These are phyloP conservation scores for Sisyra terminalis DNA, from an alignment of 2,888 invertebrate genomes.

Conservation along the genomic window DNA sequence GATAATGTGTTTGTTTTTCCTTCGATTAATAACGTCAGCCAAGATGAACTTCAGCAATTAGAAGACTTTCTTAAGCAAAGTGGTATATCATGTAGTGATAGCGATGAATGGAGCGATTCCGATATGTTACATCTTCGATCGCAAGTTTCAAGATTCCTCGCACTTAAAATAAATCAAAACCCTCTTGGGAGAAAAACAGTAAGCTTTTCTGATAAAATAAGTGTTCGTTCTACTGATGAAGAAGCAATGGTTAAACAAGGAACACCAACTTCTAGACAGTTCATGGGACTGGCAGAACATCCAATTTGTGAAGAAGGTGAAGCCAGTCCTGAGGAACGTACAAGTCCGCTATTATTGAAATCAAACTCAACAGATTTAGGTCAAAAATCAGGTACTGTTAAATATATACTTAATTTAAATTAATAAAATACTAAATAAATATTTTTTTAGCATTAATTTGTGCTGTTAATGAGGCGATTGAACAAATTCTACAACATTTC, in stretches of 20 bases:
- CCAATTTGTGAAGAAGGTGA: conserved; percentile 49
- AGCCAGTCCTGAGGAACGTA: conserved; percentile 39
- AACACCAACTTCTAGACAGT: conserved; percentile 44
- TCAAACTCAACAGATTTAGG: conserved; percentile 34
- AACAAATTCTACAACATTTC: conserved; percentile 56
- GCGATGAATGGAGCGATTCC: conserved; percentile 48
- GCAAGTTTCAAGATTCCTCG: conserved; percentile 53
- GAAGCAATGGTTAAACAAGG: conserved; percentile 39
- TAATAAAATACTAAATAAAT: background rate
- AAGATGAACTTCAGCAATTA: conserved; percentile 45
- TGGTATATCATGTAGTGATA: conserved; percentile 49
- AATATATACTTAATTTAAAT: background rate
- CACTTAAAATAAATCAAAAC: conserved; percentile 52
- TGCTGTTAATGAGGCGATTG: conserved; percentile 57
- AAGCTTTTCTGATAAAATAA: conserved; percentile 53
- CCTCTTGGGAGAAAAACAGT: conserved; percentile 54
- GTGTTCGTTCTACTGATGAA: conserved; percentile 33
- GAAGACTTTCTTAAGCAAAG: conserved; percentile 56
- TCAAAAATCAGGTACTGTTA: conserved; percentile 37
- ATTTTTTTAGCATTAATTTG: conserved; percentile 44
- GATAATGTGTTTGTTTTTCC: conserved; percentile 11
- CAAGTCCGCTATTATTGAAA: conserved; percentile 29
- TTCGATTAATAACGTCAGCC: conserved; percentile 20
- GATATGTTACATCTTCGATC: conserved; percentile 52
- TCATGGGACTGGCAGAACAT: conserved; percentile 40